phyloP scores from a whole-genome alignment of 2,113 vertebrate genomes.

The Natator depressus region DNA sequence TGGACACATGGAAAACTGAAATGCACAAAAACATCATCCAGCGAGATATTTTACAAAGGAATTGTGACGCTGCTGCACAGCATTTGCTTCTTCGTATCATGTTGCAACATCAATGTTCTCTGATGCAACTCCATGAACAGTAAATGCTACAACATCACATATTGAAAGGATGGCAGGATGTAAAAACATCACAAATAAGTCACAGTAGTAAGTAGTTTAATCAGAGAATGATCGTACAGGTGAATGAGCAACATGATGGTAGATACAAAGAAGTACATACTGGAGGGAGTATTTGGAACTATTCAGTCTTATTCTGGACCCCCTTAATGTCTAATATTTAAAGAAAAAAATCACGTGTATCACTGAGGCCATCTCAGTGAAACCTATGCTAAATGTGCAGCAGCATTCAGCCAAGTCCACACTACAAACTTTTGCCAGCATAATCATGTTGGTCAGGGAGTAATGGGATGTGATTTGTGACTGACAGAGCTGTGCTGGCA shows the following conservation, averaged over 20 bases:
- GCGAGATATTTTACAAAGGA: background rate
- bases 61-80: background rate
- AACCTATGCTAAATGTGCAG: too few species aligned
- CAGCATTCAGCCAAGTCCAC: too few species aligned
- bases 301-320: background rate
- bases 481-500: too few species aligned
- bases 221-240: background rate
- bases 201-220: background rate
- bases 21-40: background rate
- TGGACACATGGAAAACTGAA: background rate
- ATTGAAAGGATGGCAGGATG: background rate
- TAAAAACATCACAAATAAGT: background rate
- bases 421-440: too few species aligned
- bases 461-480: too few species aligned
- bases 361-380: too few species aligned
- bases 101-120: background rate
- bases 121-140: background rate
- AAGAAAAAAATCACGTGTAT: too few species aligned
- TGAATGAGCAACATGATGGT: background rate
- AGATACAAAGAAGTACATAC: background rate
- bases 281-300: background rate
- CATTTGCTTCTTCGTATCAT: background rate
- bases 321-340: too few species aligned
- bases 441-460: too few species aligned
- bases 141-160: background rate